phyloP scores from a whole-genome alignment of 2,113 vertebrate genomes.

The Echinops telfairi region DNA sequence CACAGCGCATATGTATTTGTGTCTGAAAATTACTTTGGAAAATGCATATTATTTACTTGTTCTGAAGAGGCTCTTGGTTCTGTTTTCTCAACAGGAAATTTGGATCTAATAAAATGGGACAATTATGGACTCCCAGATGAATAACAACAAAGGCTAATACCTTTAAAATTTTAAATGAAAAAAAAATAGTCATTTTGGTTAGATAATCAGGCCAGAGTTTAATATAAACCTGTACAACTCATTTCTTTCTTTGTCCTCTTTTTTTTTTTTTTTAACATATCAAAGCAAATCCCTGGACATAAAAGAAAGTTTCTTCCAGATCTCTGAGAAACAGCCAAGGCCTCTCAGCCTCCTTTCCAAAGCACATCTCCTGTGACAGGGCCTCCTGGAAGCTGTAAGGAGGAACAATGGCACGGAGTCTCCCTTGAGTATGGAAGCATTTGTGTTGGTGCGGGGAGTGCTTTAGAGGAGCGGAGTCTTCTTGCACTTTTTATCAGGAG shows the following conservation, averaged over 20 bases:
- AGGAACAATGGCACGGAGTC: background rate
- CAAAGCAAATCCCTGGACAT: background rate
- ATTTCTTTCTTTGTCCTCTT: background rate
- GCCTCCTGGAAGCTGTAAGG: background rate
- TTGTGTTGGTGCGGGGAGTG: too few species aligned
- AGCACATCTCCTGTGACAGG: background rate
- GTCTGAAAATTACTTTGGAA: slow-evolving; percentile 80
- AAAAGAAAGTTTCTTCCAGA: background rate
- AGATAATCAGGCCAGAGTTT: slow-evolving; percentile 52
- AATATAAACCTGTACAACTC: slow-evolving; percentile 8
- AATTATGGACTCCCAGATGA: slow-evolving; percentile 70
- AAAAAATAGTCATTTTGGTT: slow-evolving; percentile 60
- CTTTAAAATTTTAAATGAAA: slow-evolving; percentile 69
- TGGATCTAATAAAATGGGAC: slow-evolving; percentile 76
- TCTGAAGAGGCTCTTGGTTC: slow-evolving; percentile 81
- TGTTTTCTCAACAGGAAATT: slow-evolving; percentile 76
- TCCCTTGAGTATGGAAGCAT: background rate
- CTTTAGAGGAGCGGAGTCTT: background rate
- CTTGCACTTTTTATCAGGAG: background rate
- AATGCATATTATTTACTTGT: slow-evolving; percentile 83
- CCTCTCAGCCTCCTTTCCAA: background rate
- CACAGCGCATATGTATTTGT: slow-evolving; percentile 47
- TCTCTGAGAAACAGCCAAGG: background rate
- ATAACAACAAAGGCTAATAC: slow-evolving; percentile 71
- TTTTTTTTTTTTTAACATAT: background rate